Base-by-base conservation (phyloP, 1,140 invertebrate species). In the Elymnias hypermnestra region DNA sequence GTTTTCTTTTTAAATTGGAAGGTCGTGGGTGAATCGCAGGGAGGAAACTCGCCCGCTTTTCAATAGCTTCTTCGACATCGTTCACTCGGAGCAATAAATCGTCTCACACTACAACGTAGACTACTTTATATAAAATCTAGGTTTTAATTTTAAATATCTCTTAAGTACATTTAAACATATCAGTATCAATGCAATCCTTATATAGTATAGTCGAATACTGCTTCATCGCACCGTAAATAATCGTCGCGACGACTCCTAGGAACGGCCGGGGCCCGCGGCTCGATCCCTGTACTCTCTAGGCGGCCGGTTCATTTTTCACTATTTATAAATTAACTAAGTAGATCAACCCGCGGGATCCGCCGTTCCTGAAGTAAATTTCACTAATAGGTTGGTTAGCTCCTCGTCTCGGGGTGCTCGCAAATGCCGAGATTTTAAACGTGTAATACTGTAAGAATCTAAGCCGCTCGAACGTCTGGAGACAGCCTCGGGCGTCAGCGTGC, bases 371-470 rank as follows among this genome's bases (percentile, higher is more conserved):
- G 22, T 53, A 53, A 64, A 71, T 58, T 72, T 61, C 45, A 52
- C 68, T 76, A 76, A 60, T 70, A 72, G 73, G 72, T 70, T 78
- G 74, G 57, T 60, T 52, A 40, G 46, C 54, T 57, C 56, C 41
- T 44, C 23, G 55, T 42, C 57, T 55, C 61, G 29, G 17, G 33
- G 31, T 25, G 18, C 10, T 51, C 18, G 35, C 40, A 29, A 35
- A 41, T 25, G 26, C 21, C 14, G 37, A 38, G 22, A 38, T 13
- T 49, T 54, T 35, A 23, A 37, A 18, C 36, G 15, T 19, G 50
- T 72, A 76, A 73, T 76, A 73, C 72, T 76, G 72, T 72, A 70
- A 52, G 64, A 68, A 68, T 63, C 58, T 57, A 56, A 57, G 44
- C 55, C 53, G 44, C 26, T n/a, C 23, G 23, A 4, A 1, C 13